phyloP scores from a whole-genome alignment of 2,888 invertebrate species.

The Fabriciana adippe region DNA sequence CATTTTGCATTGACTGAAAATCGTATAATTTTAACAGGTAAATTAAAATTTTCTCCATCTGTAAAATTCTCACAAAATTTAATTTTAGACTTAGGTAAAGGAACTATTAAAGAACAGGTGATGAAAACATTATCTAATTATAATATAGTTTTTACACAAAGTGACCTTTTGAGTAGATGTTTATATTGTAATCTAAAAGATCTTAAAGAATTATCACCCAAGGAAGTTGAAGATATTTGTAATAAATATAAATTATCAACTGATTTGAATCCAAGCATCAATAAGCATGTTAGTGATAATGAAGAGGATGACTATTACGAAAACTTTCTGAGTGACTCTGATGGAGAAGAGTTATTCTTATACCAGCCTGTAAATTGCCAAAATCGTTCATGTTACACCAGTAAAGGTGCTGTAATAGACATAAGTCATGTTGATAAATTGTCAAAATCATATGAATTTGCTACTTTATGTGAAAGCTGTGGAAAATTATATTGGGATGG shows the following conservation, averaged over 20 bases:
- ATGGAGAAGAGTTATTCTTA: constrained; percentile 59
- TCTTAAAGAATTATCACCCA: constrained; percentile 53
- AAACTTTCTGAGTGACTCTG: constrained; percentile 70
- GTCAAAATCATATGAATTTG: constrained; percentile 75
- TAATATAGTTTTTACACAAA: constrained; percentile 83
- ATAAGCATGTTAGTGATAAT: constrained; percentile 47
- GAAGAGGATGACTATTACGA: constrained; percentile 62
- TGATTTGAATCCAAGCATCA: constrained; percentile 39
- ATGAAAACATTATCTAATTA: constrained; percentile 85
- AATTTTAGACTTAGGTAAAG: constrained; percentile 81
- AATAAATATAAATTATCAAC: constrained; percentile 48
- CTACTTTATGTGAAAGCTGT: constrained; percentile 87
- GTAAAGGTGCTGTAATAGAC: constrained; percentile 80
- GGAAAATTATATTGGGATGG: constrained; percentile 89
- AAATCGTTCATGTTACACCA: constrained; percentile 69
- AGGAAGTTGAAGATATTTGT: constrained; percentile 60
- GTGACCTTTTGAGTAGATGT: constrained; percentile 88
- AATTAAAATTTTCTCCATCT: constrained; percentile 78
- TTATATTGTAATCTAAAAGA: constrained; percentile 80
- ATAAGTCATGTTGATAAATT: constrained; percentile 74
- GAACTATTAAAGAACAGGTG: constrained; percentile 83
- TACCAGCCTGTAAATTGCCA: constrained; percentile 48
- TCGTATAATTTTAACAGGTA: constrained; percentile 58
- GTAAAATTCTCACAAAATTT: constrained; percentile 77
- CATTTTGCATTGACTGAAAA: constrained; percentile 69